Base-by-base conservation (phyloP, 2,797 vertebrate species). In the Rhinichthys osculus region DNA sequence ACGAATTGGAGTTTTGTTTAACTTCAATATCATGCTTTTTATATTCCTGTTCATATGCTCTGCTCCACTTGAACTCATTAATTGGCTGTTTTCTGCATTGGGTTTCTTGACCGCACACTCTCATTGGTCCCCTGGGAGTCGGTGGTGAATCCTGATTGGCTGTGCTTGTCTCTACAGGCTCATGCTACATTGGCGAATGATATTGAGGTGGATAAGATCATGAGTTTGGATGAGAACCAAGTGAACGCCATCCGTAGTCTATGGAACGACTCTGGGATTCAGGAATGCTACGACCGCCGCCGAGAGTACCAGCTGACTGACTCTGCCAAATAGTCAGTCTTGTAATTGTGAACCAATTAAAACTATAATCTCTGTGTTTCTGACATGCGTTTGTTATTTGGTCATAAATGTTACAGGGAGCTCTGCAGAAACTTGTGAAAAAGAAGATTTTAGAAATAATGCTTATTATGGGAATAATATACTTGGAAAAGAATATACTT, bases 191-290 rank as follows among this genome's bases (percentile, higher is more conserved):
- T 94, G 17, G 89, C 97, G 87, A 93, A 93, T 90, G 95, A 96
- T 82, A 94, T 97, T 78, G 96, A 98, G 71, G 95, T 96, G 73
- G 96, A 96, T 87, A 96, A 96, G 89, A 94, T 96, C 70, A 87
- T 92, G 33, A 80, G 89, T 0, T 87, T 97, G 21, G 94, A 96
- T 59, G 88, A 85, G 83, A 90, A 88, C 67, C 92, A 96, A 4
- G 92, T 88, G 7, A 91, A 87, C 57, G 95, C 94, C 85, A 93
- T 97, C 87, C 93, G 91, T 88, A 93, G 92, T 80, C 94, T 98
- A 59, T 98, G 97, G 96, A 83, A 89, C 0, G 97, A 98, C 30
- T 76, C 83, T 0, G 96, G 96, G 35, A 93, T 97, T 85, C 96
- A 96, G 93, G 94, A 96, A 80, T 97, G 96, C 85, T 97, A 97